Evolutionary conservation across 2,888 invertebrate genomes (phyloP).

Genomic region (Troides aeacus): DNA sequence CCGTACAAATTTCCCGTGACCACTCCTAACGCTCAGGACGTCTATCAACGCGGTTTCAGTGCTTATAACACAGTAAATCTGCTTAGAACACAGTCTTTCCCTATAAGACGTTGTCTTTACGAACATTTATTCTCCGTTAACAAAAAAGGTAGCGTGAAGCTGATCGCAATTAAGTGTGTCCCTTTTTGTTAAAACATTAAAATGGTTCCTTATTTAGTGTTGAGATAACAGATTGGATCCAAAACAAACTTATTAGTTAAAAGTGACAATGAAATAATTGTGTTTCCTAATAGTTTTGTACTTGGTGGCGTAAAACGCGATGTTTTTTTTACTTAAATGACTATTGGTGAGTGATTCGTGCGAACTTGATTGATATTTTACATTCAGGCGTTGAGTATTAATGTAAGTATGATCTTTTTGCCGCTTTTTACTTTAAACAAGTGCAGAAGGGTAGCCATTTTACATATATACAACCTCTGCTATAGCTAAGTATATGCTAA

Average conservation of each 20-base stretch:
- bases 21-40: too few relatives aligned
- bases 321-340: slow-evolving; percentile 46
- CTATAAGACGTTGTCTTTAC: too few relatives aligned
- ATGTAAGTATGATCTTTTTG: slow-evolving; percentile 35
- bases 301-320: slow-evolving; percentile 48
- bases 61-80: too few relatives aligned
- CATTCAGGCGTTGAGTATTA: slow-evolving; percentile 19
- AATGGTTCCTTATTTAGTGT: slow-evolving; percentile 42
- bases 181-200: slow-evolving; percentile 41
- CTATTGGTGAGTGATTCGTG: slow-evolving; percentile 41
- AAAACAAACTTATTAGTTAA: slow-evolving; percentile 30
- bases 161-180: slow-evolving; percentile 1
- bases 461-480: slow-evolving; percentile 31
- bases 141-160: too few relatives aligned
- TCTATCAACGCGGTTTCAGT: too few relatives aligned
- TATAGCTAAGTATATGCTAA: slow-evolving; percentile 26
- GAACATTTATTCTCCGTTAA: too few relatives aligned
- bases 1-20: too few relatives aligned
- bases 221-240: slow-evolving; percentile 19
- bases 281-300: slow-evolving; percentile 50
- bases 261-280: slow-evolving; percentile 44
- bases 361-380: slow-evolving; percentile 32
- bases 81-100: too few relatives aligned
- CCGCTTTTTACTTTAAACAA: slow-evolving; percentile 15
- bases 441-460: slow-evolving; percentile 40